phyloP scores from a whole-genome alignment of 2,888 invertebrate species.

The Labia minor region DNA sequence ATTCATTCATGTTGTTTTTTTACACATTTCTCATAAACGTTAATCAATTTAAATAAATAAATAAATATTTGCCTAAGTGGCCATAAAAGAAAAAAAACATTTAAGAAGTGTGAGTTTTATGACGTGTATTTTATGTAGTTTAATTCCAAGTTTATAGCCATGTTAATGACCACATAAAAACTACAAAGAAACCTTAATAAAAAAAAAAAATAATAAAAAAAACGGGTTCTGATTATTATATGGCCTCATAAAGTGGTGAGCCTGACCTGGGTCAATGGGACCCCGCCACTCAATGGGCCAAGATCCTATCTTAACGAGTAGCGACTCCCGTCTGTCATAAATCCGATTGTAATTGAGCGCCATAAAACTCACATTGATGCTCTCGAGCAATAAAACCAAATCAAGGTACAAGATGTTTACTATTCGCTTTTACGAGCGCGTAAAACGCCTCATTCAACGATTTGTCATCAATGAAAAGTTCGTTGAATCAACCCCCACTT shows the following conservation, averaged over 20 bases:
- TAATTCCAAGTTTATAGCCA: slow-evolving; percentile 1
- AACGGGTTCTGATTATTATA: slow-evolving; percentile 13
- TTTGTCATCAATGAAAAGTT: not conserved
- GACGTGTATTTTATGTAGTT: not conserved
- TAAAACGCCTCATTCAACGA: not conserved
- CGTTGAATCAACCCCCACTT: no score
- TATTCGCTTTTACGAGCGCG: not conserved
- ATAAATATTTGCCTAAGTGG: slow-evolving; percentile 2
- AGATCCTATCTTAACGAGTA: slow-evolving; percentile 2
- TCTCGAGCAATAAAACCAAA: slow-evolving; percentile 2
- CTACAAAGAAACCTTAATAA: slow-evolving; percentile 5
- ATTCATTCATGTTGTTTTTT: not conserved
- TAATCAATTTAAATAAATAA: not conserved
- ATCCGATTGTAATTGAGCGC: slow-evolving; percentile 13
- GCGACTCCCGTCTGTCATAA: slow-evolving; percentile 6
- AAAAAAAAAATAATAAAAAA: not conserved
- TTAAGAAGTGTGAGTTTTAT: not conserved
- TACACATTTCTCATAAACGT: no score
- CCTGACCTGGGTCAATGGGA: not conserved
- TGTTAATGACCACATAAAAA: slow-evolving; percentile 13
- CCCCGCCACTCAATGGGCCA: slow-evolving; percentile 4
- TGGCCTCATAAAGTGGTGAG: not conserved
- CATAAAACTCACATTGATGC: slow-evolving; percentile 3
- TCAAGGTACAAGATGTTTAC: slow-evolving; percentile 13
- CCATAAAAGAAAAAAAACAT: not conserved